A percentile compares a stretch with the other conserved stretches of the same genome.
phyloP scores from a whole-genome alignment of 2,113 vertebrate species.

The Ploceus nigricollis region DNA sequence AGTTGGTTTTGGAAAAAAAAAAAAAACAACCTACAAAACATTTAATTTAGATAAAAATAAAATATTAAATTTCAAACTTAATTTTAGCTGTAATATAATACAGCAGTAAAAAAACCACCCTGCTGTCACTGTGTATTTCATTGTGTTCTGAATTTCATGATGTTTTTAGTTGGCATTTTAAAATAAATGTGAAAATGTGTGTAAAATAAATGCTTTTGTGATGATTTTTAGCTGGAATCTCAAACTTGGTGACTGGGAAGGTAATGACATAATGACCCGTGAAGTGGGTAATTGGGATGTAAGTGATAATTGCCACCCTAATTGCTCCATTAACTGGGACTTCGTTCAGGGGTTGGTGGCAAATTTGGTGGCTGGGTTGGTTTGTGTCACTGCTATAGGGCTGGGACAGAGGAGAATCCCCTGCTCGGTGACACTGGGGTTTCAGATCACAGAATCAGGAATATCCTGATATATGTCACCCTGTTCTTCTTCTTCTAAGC shows the following conservation, averaged over 20 bases:
- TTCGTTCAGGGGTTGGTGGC: not conserved
- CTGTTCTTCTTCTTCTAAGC: no score
- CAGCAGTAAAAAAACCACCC: not conserved
- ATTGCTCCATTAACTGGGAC: not conserved
- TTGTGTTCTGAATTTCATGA: not conserved
- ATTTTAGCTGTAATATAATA: slow-evolving; percentile 4
- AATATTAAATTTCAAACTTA: not conserved
- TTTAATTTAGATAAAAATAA: slow-evolving; percentile 3
- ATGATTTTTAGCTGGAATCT: not conserved
- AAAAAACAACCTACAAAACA: not conserved
- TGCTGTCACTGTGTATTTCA: not conserved
- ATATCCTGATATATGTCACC: no score
- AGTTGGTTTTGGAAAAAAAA: not conserved
- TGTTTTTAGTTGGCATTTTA: not conserved
- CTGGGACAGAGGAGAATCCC: not conserved
- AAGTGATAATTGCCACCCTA: not conserved
- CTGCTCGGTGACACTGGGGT: not conserved
- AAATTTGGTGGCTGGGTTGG: not conserved
- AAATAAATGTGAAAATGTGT: not conserved
- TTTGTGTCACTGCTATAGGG: fast-evolving
- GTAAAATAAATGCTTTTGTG: not conserved
- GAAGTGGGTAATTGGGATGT: not conserved
- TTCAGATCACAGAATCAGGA: not conserved
- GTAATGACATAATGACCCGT: not conserved
- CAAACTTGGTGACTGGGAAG: not conserved